phyloP scores from a whole-genome alignment of 2,797 vertebrate species.

The Kryptopterus vitreolus region DNA sequence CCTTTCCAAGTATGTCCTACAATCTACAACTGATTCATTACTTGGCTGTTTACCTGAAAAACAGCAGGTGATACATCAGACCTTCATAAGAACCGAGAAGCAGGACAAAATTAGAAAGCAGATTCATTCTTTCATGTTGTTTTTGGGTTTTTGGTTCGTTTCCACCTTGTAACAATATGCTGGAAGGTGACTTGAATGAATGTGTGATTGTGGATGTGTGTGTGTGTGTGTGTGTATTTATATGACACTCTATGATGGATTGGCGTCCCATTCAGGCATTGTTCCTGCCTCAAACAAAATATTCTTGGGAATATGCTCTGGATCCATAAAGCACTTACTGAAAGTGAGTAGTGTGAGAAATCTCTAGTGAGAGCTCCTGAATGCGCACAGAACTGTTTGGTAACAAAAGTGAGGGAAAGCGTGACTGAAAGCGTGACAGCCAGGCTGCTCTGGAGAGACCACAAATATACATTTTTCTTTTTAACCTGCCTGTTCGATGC shows the following conservation, averaged over 20 bases:
- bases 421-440: not conserved
- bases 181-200: not conserved
- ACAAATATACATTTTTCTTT: not conserved
- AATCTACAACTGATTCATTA: not conserved
- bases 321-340: conserved; percentile 11
- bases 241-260: not conserved
- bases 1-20: not conserved
- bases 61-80: not conserved
- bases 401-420: not conserved
- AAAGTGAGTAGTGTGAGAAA: not conserved
- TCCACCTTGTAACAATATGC: not conserved
- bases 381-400: not conserved
- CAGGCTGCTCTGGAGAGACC: not conserved
- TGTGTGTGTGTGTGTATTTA: not conserved
- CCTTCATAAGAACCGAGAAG: not conserved
- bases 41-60: not conserved
- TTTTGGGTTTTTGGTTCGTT: not conserved
- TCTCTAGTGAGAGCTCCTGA: not conserved
- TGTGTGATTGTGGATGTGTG: not conserved
- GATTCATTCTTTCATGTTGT: not conserved
- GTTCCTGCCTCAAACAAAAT: not conserved
- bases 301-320: not conserved
- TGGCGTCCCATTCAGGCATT: not conserved
- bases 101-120: not conserved
- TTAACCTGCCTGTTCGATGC: not conserved